Base-by-base conservation (phyloP, 1,140 invertebrate species). In the Drosophila carrolli region DNA sequence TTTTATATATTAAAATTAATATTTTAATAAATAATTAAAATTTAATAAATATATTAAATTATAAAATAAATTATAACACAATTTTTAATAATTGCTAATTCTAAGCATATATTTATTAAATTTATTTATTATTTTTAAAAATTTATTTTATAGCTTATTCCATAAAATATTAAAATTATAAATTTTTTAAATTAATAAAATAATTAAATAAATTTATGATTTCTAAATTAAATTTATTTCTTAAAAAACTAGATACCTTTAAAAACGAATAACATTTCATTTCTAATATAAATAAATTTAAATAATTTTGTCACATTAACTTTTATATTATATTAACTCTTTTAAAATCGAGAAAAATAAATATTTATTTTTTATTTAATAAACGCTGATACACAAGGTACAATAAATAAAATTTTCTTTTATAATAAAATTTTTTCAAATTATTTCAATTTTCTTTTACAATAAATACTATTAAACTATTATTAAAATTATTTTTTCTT, bases 321-420 rank as follows among this genome's bases (percentile, higher is more conserved):
- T 75, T 70, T 65, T 29, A 61, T 94, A 94, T 94, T 93, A 92
- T 93, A 94, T 93, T 94, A 93, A 93, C 93, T 94, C 94, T 88
- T 93, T 92, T 94, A 93, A 93, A 93, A 95, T 95, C 93, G 93
- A 95, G 19, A 19, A 19, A 19, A 19, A 19, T 19, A 19, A 19
- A 37, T 80, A 75, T 84, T 83, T 92, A 93, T 84, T 91, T 81
- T 84, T 91, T 92, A 92, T 86, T 95, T 93, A 93, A 94, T 94
- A 92, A 93, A 93, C 93, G 93, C 94, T 95, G 93, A 95, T 94
- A 95, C n/a, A n/a, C n/a, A n/a, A n/a, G n/a, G n/a, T n/a, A n/a
- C n/a, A n/a, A n/a, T n/a, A n/a, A n/a, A n/a, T n/a, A n/a, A n/a
- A n/a, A n/a, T n/a, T n/a, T n/a, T n/a, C n/a, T n/a, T n/a, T n/a